phyloP scores from a whole-genome alignment of 1,140 invertebrate species.

The Magallana angulata region DNA sequence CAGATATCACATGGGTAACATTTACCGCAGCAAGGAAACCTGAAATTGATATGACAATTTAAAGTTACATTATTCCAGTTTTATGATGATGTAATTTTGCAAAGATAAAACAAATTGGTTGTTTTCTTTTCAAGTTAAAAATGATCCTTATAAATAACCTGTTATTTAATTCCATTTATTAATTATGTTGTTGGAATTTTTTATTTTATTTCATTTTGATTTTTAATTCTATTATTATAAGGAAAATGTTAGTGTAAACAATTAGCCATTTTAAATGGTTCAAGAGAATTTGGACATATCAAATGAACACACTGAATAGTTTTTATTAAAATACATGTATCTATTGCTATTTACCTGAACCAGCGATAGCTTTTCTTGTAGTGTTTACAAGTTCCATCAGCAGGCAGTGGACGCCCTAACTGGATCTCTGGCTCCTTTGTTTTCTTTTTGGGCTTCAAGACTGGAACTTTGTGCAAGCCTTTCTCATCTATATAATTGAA shows the following conservation, averaged over 20 bases:
- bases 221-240: too few species aligned
- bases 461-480: conserved; percentile 56
- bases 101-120: too few species aligned
- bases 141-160: too few species aligned
- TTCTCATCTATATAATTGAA: conserved; percentile 50
- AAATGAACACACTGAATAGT: too few species aligned
- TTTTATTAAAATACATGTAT: too few species aligned
- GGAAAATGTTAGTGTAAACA: too few species aligned
- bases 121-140: too few species aligned
- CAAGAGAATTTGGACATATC: too few species aligned
- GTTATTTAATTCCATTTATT: background rate
- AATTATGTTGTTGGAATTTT: background rate
- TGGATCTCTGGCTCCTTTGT: conserved; percentile 75
- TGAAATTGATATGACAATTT: conserved; percentile 47
- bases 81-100: too few species aligned
- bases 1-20: conserved; percentile 80
- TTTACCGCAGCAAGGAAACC: conserved; percentile 80
- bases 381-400: conserved; percentile 79
- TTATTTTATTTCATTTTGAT: background rate
- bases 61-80: background rate
- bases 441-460: conserved; percentile 57
- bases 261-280: too few species aligned
- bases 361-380: conserved; percentile 80
- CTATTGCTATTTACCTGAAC: conserved; percentile 72
- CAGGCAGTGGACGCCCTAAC: conserved; percentile 77